Conservation (phyloP, 1,140 invertebrate species). For the Drosophila setifemur region DNA sequence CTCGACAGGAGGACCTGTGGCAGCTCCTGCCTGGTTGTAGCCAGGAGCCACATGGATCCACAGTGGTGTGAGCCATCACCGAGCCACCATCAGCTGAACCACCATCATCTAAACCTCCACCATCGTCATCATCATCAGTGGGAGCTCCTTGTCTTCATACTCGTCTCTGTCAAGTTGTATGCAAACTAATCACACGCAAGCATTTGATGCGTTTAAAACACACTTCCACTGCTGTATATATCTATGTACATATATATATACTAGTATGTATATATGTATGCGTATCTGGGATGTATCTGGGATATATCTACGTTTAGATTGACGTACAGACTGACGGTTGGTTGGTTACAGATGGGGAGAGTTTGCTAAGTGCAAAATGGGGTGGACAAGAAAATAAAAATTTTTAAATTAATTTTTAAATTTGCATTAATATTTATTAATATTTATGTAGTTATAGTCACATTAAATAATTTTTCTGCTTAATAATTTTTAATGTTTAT, state of each 20-base stretch:
- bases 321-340: conserved; percentile 6
- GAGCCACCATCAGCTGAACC: conserved; percentile 1
- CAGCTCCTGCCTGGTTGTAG: too few species aligned
- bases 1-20: neutral
- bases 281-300: neutral
- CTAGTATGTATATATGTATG: conserved; percentile 1
- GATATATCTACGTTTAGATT: neutral
- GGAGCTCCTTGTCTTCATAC: conserved; percentile 20
- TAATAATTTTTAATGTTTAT: too few species aligned
- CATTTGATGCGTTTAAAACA: conserved; percentile 78
- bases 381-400: neutral
- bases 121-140: conserved; percentile 21
- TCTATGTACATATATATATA: neutral
- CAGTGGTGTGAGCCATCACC: too few species aligned
- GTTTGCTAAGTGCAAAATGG: neutral
- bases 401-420: neutral
- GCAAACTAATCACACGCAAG: conserved; percentile 79
- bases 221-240: conserved; percentile 22
- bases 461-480: too few species aligned
- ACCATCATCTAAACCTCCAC: neutral
- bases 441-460: too few species aligned
- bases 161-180: conserved; percentile 64
- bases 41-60: too few species aligned
- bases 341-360: neutral
- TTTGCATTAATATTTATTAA: too few species aligned